Evolutionary conservation across 2,888 invertebrate genomes (phyloP).

Genomic region (Amiota communis): DNA sequence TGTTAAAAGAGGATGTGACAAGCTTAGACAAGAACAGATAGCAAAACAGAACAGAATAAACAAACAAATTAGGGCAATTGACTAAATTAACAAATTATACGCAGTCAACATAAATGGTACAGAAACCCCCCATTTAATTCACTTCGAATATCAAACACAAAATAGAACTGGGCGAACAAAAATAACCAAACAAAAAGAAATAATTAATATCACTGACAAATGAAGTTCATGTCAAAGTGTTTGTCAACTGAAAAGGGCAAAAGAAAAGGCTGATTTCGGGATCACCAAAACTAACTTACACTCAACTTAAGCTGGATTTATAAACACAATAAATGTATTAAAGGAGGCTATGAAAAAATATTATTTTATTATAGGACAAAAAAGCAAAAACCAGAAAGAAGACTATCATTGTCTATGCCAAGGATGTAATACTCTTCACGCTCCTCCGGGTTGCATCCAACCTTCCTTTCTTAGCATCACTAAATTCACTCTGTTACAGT

Average conservation of each 20-base stretch:
- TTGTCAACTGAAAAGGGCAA: not conserved
- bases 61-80: slow-evolving; percentile 3
- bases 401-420: too few species aligned
- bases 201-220: slow-evolving; percentile 6
- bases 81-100: slow-evolving; percentile 22
- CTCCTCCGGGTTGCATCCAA: too few species aligned
- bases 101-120: not conserved
- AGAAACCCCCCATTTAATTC: not conserved
- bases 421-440: too few species aligned
- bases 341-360: too few species aligned
- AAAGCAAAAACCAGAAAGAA: too few species aligned
- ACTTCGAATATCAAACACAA: not conserved
- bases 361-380: too few species aligned
- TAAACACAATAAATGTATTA: too few species aligned
- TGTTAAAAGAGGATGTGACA: not conserved
- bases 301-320: not conserved
- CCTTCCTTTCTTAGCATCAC: too few species aligned
- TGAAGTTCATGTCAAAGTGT: not conserved
- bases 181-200: not conserved
- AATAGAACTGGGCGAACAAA: not conserved
- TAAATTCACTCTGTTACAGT: too few species aligned
- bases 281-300: not conserved
- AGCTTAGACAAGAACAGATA: not conserved
- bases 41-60: not conserved
- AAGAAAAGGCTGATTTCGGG: not conserved